A percentile compares a stretch with the other conserved stretches of the same genome.
phyloP scores from a whole-genome alignment of 2,888 invertebrate genomes.

The Belgica antarctica region DNA sequence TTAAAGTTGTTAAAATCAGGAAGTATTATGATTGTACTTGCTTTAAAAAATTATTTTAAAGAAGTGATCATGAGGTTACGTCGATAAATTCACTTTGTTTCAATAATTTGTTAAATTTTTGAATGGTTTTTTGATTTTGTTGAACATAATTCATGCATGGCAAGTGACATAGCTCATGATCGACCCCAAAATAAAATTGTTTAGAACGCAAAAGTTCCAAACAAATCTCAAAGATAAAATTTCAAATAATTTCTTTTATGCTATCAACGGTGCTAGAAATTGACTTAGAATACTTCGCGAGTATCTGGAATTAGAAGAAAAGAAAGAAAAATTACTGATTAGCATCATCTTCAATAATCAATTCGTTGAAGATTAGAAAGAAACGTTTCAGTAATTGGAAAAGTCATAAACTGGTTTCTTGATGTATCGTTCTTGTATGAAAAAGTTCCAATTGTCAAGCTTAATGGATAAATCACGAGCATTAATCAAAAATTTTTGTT shows the following conservation, averaged over 20 bases:
- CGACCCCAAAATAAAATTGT: background rate
- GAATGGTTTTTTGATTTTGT: too few species aligned
- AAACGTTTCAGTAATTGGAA: background rate
- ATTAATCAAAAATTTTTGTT: too few species aligned
- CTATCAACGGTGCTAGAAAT: conserved; percentile 29
- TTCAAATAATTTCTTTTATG: background rate
- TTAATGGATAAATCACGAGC: conserved; percentile 4
- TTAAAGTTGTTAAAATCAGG: background rate
- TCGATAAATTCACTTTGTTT: too few species aligned
- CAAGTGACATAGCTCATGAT: too few species aligned
- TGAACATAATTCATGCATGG: too few species aligned
- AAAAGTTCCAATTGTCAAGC: too few species aligned
- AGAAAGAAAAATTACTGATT: conserved; percentile 1
- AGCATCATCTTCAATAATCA: background rate
- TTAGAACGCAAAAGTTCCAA: background rate
- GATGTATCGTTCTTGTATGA: background rate
- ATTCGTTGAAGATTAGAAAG: background rate
- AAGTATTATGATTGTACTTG: background rate
- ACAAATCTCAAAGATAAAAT: background rate
- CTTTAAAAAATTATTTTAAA: too few species aligned
- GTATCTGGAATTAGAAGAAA: conserved; percentile 37
- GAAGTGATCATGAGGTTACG: too few species aligned
- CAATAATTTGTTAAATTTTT: too few species aligned
- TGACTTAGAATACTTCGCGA: conserved; percentile 41
- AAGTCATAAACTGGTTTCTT: background rate